phyloP scores from a whole-genome alignment of 1,140 invertebrate species.

The Drosophila sechellia region DNA sequence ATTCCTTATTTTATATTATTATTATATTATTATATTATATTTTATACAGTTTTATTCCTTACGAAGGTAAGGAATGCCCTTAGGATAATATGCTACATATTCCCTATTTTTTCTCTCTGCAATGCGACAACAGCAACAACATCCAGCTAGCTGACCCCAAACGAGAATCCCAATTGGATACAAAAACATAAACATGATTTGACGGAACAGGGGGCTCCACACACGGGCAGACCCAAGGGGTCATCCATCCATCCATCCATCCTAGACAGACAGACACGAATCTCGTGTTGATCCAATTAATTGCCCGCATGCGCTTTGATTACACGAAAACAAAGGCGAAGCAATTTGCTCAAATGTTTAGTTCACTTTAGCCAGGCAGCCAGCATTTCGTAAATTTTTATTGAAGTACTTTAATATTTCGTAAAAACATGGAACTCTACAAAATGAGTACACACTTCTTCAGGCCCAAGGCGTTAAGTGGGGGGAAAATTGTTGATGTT shows the following conservation, averaged over 20 bases:
- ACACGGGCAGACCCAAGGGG: constrained; percentile 1
- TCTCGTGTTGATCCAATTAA: constrained; percentile 72
- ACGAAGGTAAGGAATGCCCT: too few relatives aligned
- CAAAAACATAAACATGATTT: constrained; percentile 62
- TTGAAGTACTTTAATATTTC: constrained; percentile 67
- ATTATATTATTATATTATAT: neutral
- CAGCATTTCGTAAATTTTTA: constrained; percentile 44
- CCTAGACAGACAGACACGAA: constrained; percentile 47
- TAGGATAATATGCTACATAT: neutral
- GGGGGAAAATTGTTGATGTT: constrained; percentile 50
- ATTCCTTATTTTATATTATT: too few relatives aligned
- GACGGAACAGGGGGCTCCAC: neutral
- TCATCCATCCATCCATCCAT: constrained; percentile 6
- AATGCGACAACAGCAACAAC: constrained; percentile 33
- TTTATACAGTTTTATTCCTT: too few relatives aligned
- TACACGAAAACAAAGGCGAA: constrained; percentile 51
- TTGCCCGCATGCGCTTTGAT: constrained; percentile 81
- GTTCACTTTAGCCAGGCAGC: constrained; percentile 32
- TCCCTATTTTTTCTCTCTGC: neutral
- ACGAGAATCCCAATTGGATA: constrained; percentile 34
- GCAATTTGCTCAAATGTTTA: constrained; percentile 62
- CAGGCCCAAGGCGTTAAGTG: constrained; percentile 41
- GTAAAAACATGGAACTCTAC: constrained; percentile 52
- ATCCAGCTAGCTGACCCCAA: constrained; percentile 51
- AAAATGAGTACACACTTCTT: constrained; percentile 26